Evolutionary conservation across 1,140 invertebrate species (phyloP).

Genomic region (Calliopsis andreniformis): DNA sequence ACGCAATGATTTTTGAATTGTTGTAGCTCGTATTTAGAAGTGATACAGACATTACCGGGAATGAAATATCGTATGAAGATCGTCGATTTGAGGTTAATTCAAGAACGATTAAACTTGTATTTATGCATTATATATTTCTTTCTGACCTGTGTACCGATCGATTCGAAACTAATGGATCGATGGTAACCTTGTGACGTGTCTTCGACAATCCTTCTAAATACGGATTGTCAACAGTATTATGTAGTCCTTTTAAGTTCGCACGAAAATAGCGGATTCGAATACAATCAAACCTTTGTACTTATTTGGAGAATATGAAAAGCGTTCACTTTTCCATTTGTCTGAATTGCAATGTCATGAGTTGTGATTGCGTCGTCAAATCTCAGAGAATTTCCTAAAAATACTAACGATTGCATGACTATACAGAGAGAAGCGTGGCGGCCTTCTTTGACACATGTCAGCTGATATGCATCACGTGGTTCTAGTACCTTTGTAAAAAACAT

Average conservation of each 20-base stretch:
- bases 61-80: no score
- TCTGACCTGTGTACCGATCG: not conserved
- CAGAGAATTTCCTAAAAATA: not conserved
- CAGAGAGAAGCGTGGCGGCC: not conserved
- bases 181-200: not conserved
- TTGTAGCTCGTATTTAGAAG: no score
- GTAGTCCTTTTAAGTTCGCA: conserved; percentile 4
- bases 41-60: no score
- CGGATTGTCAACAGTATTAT: not conserved
- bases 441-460: conserved; percentile 44
- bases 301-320: not conserved
- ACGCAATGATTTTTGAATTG: not conserved
- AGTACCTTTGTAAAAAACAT: conserved; percentile 5
- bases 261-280: not conserved
- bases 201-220: not conserved
- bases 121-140: not conserved
- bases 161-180: not conserved
- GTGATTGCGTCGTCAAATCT: not conserved
- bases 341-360: not conserved
- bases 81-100: conserved; percentile 2
- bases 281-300: not conserved
- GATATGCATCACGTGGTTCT: conserved; percentile 16
- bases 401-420: not conserved
- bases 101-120: no score
- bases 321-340: not conserved